These are phyloP conservation scores for Tipula vernalis DNA, from an alignment of 2,888 invertebrate genomes.

Conservation along the genomic window DNA sequence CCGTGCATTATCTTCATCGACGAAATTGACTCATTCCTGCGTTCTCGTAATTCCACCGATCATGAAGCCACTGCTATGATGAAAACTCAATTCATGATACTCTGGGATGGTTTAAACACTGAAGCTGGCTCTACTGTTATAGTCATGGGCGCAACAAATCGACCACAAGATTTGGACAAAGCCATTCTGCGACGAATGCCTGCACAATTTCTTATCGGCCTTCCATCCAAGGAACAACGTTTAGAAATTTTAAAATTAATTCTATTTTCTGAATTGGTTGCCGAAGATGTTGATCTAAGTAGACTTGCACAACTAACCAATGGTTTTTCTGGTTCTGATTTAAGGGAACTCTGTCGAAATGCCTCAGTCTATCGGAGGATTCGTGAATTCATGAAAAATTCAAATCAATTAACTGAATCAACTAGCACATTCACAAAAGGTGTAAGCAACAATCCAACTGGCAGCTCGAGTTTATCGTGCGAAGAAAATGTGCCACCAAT, in stretches of 20 bases:
- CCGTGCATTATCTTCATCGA: conserved; percentile 91
- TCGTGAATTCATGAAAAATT: conserved; percentile 48
- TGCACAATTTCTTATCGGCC: conserved; percentile 75
- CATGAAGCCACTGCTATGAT: conserved; percentile 99
- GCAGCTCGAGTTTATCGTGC: neutral
- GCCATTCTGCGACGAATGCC: conserved; percentile 95
- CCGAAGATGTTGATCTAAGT: conserved; percentile 54
- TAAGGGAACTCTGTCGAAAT: conserved; percentile 78
- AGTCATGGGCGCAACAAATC: conserved; percentile 95
- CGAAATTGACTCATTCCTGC: conserved; percentile 96
- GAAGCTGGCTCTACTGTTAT: conserved; percentile 72
- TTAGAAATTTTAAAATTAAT: conserved; percentile 63
- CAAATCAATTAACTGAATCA: conserved; percentile 11
- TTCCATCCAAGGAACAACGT: conserved; percentile 60
- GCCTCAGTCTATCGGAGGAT: conserved; percentile 84
- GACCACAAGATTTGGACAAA: conserved; percentile 88
- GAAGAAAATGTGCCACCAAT: conserved; percentile 63
- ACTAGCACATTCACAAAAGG: neutral
- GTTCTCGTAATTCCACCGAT: conserved; percentile 78
- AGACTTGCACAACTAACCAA: conserved; percentile 61
- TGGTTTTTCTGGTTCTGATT: conserved; percentile 87
- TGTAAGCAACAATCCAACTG: neutral
- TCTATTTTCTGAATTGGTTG: conserved; percentile 57
- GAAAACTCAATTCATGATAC: conserved; percentile 99
- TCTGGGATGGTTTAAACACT: conserved; percentile 96